Percentiles rank a stretch among this genome's conserved stretches.
Conservation (phyloP, 2,888 invertebrate species). For the Epinotia brunnichana region DNA sequence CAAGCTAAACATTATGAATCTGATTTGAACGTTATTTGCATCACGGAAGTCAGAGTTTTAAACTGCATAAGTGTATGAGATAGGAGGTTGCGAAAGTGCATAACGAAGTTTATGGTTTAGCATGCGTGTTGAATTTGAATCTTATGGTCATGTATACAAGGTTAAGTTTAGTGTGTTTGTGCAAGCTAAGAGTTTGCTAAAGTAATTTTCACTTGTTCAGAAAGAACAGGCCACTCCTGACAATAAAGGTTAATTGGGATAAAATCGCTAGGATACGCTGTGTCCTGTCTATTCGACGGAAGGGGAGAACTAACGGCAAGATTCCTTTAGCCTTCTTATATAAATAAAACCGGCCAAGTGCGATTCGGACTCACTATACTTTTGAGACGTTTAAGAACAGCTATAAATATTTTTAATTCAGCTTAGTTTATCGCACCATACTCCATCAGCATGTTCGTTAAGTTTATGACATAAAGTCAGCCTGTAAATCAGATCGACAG, state of each 20-base stretch:
- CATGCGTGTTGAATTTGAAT: not conserved
- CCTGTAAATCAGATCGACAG: slow-evolving; percentile 11
- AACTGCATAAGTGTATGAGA: not conserved
- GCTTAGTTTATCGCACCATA: not conserved
- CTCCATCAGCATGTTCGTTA: not conserved
- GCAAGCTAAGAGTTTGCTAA: slow-evolving; percentile 5
- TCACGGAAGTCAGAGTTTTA: not conserved
- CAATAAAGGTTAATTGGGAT: slow-evolving; percentile 38
- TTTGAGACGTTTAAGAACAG: too few relatives aligned
- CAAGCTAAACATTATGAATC: slow-evolving; percentile 1
- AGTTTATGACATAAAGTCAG: not conserved
- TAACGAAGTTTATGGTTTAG: not conserved
- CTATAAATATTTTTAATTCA: not conserved
- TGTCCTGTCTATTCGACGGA: slow-evolving; percentile 23
- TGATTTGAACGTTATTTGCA: not conserved
- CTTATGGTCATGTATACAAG: not conserved
- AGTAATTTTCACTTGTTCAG: not conserved
- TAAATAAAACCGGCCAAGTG: too few relatives aligned
- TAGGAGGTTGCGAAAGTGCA: not conserved
- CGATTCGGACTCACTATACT: too few relatives aligned
- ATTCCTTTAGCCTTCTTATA: too few relatives aligned
- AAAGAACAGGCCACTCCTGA: slow-evolving; percentile 24
- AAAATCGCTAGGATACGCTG: slow-evolving; percentile 12
- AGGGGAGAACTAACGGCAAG: not conserved
- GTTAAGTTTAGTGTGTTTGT: too few relatives aligned